Conservation (phyloP, 2,113 vertebrate species). For the Sceloporus undulatus region DNA sequence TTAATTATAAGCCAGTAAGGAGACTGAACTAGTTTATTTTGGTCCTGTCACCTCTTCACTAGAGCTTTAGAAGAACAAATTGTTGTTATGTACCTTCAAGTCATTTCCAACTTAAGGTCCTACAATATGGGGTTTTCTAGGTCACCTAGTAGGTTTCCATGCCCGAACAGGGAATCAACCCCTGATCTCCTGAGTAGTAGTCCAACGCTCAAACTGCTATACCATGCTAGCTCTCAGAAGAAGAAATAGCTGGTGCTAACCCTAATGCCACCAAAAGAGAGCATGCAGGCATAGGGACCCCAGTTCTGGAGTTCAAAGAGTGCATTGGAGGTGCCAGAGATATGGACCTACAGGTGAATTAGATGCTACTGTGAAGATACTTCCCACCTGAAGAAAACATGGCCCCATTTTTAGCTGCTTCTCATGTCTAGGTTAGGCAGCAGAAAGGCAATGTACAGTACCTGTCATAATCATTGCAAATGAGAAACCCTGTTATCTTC, state of each 20-base stretch:
- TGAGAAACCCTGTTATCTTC: constrained; percentile 7
- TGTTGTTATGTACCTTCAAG: no score
- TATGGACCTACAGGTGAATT: not conserved
- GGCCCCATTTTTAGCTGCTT: not conserved
- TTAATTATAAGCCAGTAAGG: not conserved
- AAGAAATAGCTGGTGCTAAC: no score
- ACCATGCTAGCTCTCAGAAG: no score
- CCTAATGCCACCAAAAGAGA: not conserved
- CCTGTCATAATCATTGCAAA: constrained; percentile 13
- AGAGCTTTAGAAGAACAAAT: no score
- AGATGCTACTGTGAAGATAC: not conserved
- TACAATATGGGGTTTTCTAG: no score
- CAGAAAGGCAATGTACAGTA: constrained; percentile 13
- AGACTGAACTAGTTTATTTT: not conserved
- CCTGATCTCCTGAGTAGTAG: no score
- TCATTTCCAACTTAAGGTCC: no score
- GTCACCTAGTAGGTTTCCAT: no score
- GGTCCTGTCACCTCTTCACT: no score
- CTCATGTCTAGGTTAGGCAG: constrained; percentile 51
- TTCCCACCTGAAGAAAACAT: not conserved
- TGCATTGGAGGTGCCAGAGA: no score
- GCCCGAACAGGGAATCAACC: no score
- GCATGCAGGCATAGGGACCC: not conserved
- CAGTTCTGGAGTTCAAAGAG: not conserved
- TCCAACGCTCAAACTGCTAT: no score